Base-by-base conservation (phyloP, 2,797 vertebrate genomes). In the Gymnoscopelus microlampas region DNA sequence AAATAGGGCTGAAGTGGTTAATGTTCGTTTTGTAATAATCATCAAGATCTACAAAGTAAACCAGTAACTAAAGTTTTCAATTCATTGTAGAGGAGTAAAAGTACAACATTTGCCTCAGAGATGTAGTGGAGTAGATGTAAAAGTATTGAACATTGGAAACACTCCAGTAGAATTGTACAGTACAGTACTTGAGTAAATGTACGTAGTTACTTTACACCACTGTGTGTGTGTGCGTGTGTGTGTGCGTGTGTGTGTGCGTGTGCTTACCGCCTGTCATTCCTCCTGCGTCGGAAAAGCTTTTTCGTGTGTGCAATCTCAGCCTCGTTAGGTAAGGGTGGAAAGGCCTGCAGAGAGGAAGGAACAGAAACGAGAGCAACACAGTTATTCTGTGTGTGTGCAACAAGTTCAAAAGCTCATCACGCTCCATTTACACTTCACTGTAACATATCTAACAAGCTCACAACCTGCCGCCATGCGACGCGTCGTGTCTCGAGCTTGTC, bases 221-320 rank as follows among this genome's bases (percentile, higher is more conserved):
- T n/a, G n/a, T 32, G 54, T 53, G 58, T 50, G 62, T 60, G 67
- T 49, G 55, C 5, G 54, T 59, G 4, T 9, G 63, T 2, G 51
- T 66, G 60, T 48, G 57, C 75, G 77, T 61, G 57, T 80, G 73
- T 79, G 53, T 15, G 5, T 0, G 26, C 47, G 66, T 53, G 48
- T 55, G 61, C 92, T 92, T 93, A 99, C 98, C 97, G 95, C 70
- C 97, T 94, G 84, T 98, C 97, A 3, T 94, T 98, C 80, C 95
- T 95, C 77, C 94, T 95, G 79, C 97, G 95, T 73, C 97, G 93
- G 92, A 98, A 99, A 47, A 98, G 90, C 78, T 98, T 99, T 96
- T 99, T 99, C 81, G 98, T 97, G 82, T 98, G 96, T 32, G 97
- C 96, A 0, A 99, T 98, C 93, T 99, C 97, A 66, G 95, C 96